These are phyloP conservation scores for Linurgus olivaceus DNA, from an alignment of 2,797 vertebrate species.

Conservation along the genomic window DNA sequence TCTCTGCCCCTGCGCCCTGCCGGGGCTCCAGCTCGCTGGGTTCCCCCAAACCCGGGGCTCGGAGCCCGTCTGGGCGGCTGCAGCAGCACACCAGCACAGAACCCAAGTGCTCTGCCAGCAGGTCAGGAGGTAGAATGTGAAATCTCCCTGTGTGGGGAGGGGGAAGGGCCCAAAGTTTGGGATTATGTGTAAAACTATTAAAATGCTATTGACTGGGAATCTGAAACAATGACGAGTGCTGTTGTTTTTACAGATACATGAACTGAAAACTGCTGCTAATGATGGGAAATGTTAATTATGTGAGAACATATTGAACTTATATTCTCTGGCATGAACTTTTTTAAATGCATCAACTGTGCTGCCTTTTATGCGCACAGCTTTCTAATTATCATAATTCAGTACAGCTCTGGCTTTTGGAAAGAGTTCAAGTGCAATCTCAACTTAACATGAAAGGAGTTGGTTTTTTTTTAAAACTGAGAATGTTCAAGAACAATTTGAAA, in stretches of 20 bases:
- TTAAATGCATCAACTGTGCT: slow-evolving; percentile 73
- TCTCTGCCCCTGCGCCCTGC: neutral
- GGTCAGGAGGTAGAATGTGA: slow-evolving; percentile 10
- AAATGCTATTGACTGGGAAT: slow-evolving; percentile 59
- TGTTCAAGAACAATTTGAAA: slow-evolving; percentile 75
- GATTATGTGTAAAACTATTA: slow-evolving; percentile 65
- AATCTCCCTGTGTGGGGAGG: neutral
- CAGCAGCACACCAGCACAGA: neutral
- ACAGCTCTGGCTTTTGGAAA: slow-evolving; percentile 75
- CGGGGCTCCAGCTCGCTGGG: neutral
- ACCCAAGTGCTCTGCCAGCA: neutral
- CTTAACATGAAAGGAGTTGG: slow-evolving; percentile 75
- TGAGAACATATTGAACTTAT: slow-evolving; percentile 82
- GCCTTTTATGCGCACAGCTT: slow-evolving; percentile 77
- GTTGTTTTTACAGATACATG: slow-evolving; percentile 76
- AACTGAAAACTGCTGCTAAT: slow-evolving; percentile 80
- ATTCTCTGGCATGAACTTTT: slow-evolving; percentile 79
- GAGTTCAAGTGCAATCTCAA: slow-evolving; percentile 78
- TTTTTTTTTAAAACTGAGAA: slow-evolving; percentile 52
- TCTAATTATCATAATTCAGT: slow-evolving; percentile 83
- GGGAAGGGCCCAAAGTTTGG: slow-evolving; percentile 27
- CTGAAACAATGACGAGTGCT: slow-evolving; percentile 66
- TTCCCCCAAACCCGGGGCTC: neutral
- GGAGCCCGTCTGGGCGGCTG: neutral
- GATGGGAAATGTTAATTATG: slow-evolving; percentile 82